These are phyloP conservation scores for Squalus acanthias DNA, from an alignment of 2,797 vertebrate genomes.

Conservation along the genomic window DNA sequence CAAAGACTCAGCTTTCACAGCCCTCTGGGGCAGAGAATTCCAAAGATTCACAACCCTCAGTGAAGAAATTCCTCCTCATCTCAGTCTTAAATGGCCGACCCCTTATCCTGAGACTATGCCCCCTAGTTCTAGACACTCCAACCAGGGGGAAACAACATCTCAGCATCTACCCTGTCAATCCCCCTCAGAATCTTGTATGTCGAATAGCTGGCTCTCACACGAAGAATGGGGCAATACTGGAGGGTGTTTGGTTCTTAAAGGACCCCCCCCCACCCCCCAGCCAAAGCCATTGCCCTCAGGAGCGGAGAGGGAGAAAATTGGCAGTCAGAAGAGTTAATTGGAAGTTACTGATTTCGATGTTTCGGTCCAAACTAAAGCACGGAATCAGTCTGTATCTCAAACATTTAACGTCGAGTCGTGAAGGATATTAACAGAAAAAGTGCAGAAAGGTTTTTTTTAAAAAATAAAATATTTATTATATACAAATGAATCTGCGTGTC, in stretches of 20 bases:
- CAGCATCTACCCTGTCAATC: no score
- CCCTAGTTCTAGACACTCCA: no score
- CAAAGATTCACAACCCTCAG: no score
- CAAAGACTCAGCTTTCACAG: no score
- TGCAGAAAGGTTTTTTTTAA: neutral
- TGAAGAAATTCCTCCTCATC: no score
- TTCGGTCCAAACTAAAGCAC: neutral
- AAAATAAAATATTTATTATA: constrained; percentile 33
- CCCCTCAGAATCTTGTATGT: no score
- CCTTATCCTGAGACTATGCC: no score
- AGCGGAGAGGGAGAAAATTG: neutral
- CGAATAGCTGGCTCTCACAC: neutral
- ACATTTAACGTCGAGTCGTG: neutral
- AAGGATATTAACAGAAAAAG: neutral
- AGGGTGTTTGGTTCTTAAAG: neutral
- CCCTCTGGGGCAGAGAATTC: no score
- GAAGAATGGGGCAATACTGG: neutral
- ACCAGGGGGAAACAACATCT: no score
- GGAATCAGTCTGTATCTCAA: neutral
- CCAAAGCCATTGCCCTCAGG: neutral
- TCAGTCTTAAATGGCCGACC: no score
- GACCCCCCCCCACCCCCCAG: neutral
- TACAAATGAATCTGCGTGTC: neutral
- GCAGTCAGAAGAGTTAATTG: neutral
- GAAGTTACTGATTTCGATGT: neutral